Percentiles rank a stretch among this genome's conserved stretches.
phyloP scores from a whole-genome alignment of 2,888 invertebrate genomes.

The Drosophila subsilvestris region DNA sequence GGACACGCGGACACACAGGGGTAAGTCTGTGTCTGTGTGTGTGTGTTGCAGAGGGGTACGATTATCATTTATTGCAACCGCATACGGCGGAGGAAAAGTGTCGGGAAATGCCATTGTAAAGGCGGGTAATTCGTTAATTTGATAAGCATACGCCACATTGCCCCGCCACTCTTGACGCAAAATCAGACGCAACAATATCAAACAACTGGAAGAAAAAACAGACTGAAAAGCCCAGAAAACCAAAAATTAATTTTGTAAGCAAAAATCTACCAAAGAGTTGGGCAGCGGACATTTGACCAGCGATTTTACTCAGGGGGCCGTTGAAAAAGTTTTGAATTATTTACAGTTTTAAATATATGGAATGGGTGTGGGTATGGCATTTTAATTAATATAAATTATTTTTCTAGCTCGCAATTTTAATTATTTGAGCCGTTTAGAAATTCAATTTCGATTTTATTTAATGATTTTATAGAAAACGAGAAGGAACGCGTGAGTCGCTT shows the following conservation, averaged over 20 bases:
- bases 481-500: no score
- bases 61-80: conserved; percentile 77
- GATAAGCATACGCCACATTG: conserved; percentile 74
- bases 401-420: no score
- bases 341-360: no score
- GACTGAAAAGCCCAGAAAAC: background rate
- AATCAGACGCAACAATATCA: conserved; percentile 23
- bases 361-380: no score
- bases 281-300: background rate
- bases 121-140: conserved; percentile 75
- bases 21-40: conserved; percentile 1
- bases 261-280: background rate
- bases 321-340: background rate
- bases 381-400: no score
- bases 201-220: conserved; percentile 1
- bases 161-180: conserved; percentile 54
- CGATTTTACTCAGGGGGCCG: background rate
- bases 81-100: conserved; percentile 44
- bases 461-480: no score
- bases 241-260: background rate
- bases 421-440: no score
- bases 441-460: no score
- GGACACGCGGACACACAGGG: no score
- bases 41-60: conserved; percentile 42
- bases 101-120: conserved; percentile 62